These are phyloP conservation scores for Daphoenositta chrysoptera DNA, from an alignment of 2,113 vertebrate species.

Conservation along the genomic window DNA sequence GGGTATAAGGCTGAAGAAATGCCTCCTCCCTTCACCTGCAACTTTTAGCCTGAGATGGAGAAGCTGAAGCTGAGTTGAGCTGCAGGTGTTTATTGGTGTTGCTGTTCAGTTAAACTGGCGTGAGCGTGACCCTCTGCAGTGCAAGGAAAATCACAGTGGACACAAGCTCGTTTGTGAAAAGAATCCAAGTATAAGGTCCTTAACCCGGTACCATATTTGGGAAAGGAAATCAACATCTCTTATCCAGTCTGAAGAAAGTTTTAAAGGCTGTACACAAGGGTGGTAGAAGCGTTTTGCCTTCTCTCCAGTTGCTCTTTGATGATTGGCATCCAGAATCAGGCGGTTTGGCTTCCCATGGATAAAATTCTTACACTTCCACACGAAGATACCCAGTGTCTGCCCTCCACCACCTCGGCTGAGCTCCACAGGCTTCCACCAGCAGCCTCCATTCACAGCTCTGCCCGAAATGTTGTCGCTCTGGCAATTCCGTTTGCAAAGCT, in stretches of 20 bases:
- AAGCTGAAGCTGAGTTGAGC: not conserved
- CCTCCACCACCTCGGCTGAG: not conserved
- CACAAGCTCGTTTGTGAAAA: not conserved
- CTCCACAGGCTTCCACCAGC: not conserved
- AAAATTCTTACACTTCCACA: not conserved
- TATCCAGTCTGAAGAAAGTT: not conserved
- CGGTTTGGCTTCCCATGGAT: not conserved
- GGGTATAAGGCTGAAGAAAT: not conserved
- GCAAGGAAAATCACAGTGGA: not conserved
- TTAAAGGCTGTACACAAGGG: not conserved
- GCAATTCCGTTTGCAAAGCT: not conserved
- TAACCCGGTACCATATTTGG: not conserved
- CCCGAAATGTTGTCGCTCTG: not conserved
- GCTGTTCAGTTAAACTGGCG: not conserved
- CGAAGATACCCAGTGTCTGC: not conserved
- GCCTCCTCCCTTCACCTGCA: not conserved
- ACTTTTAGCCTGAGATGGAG: not conserved
- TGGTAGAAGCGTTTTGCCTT: not conserved
- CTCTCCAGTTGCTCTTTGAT: not conserved
- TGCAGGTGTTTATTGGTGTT: not conserved
- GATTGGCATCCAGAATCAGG: not conserved
- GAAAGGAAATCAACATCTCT: not conserved
- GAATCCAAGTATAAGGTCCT: not conserved
- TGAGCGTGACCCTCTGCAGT: not conserved
- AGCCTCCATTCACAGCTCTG: not conserved